Evolutionary conservation across 1,140 invertebrate species (phyloP), one percentile per base, ranked within the genome.

Genomic region (Luehdorfia chinensis): DNA sequence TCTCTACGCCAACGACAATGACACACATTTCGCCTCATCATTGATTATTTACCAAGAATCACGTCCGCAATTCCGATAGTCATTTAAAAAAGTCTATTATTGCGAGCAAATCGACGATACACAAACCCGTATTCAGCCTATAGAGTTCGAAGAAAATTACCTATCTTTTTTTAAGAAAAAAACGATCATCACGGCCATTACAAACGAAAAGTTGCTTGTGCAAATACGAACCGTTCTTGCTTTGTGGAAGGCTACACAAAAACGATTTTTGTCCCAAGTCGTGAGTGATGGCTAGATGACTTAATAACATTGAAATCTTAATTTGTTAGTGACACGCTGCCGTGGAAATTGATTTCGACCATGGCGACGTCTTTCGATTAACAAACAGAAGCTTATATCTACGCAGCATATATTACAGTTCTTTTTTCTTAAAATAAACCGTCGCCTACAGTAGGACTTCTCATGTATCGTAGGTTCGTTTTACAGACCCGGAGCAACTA

Each of bases 71-170:
- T 1, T 19, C 6, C 6, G 7, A 7, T n/a, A 1, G 11, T 21
- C n/a, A 15, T 9, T 33, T 33, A 37, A 37, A 34, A 34, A 37
- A 21, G 11, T 13, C 34, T 37, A 37, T 37, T 21, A 37, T 6
- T 18, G n/a, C 9, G 27, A 6, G 6, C 19, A n/a, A 25, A 25
- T 32, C 31, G 16, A 16, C n/a, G n/a, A n/a, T 19, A 18, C 7
- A 34, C 32, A 18, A 34, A 34, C 16, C n/a, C 27, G 27, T 21
- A 6, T 6, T 21, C 19, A n/a, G 19, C 6, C 19, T 4, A 8
- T 4, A 8, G 27, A 11, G 9, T 4, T 1, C 9, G 16, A 34
- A 18, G 15, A 34, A 34, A 34, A 34, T 34, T 15, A 19, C 16
- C 11, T 34, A 3, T 34, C 19, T 21, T 3, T 21, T 21, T 21